Evolutionary conservation across 2,113 vertebrate species (phyloP), one percentile per base, ranked within the genome.

Genomic region (Mastomys coucha): DNA sequence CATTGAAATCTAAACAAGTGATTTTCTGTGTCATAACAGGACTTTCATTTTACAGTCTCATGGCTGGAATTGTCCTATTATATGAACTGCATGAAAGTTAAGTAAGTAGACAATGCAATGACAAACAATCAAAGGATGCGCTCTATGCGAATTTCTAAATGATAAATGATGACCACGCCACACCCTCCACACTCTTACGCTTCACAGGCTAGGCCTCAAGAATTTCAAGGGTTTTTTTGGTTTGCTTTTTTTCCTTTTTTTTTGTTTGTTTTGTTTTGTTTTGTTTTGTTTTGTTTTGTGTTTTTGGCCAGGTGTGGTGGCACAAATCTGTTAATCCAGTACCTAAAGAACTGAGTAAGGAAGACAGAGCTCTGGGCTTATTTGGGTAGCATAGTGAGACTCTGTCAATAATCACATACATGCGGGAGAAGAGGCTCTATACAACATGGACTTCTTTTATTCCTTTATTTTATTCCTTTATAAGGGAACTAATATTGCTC

Each of bases 1-100:
- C 88, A 20, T 97, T 98, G 53, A 98, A 96, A 90, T 94, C 70
- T 91, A 89, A 65, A 39, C 33, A 42, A 96, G 91, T 88, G 2
- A 97, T 92, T 92, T 96, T 95, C n/a, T 96, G 69, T 69, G 36
- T 31, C 77, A 9, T 9, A 96, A 87, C 45, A 77, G 2, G 92
- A 60, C 31, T 95, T 97, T 96, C 82, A 75, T 76, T 97, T 88
- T 73, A 90, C 1, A 65, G 60, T 4, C 19, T 24, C 89, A 22
- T 81, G 69, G 33, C 86, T 93, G 31, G 91, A 67, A 77, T 87
- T 91, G 28, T n/a, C 2, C 0, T 16, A 28, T 91, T 76, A 86
- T 8, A 86, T 90, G 1, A 33, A 33, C 26, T 33, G 2, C 14
- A 13, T 49, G 95, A 36, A 36, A 81, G 58, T 0, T 89, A 75